phyloP scores from a whole-genome alignment of 2,797 vertebrate genomes.

The Microctenopoma stevenorrisi region DNA sequence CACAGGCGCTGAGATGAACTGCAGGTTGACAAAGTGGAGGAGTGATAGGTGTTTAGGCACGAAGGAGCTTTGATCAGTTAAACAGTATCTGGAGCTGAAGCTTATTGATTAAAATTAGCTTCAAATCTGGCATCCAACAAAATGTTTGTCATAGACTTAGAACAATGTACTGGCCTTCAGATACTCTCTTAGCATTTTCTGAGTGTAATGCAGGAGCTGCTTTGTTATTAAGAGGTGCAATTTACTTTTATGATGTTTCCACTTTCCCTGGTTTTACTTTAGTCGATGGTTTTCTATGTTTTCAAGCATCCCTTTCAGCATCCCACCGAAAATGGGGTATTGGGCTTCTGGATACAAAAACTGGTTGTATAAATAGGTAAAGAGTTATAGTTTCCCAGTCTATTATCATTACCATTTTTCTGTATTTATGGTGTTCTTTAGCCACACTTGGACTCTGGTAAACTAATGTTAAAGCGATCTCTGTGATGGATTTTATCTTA shows the following conservation, averaged over 20 bases:
- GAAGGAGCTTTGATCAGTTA: conserved; percentile 32
- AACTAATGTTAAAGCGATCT: neutral
- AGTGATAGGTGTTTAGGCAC: conserved; percentile 22
- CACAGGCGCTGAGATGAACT: conserved; percentile 24
- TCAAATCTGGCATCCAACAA: conserved; percentile 12
- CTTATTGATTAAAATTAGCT: conserved; percentile 9
- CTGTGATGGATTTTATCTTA: conserved; percentile 1
- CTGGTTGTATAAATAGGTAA: neutral
- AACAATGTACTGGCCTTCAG: conserved; percentile 4
- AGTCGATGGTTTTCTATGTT: conserved; percentile 19
- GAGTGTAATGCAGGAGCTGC: conserved; percentile 17
- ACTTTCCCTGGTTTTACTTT: conserved; percentile 38
- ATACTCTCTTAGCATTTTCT: neutral
- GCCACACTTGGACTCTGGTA: neutral
- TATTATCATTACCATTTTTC: neutral
- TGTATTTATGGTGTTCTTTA: conserved; percentile 9
- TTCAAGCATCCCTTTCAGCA: conserved; percentile 5
- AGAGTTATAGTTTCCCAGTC: conserved; percentile 12
- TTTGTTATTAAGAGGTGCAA: conserved; percentile 12
- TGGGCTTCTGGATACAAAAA: neutral
- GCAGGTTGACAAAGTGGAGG: conserved; percentile 12
- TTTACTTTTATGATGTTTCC: conserved; percentile 24
- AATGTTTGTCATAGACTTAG: neutral
- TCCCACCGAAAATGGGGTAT: neutral
- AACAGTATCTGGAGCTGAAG: conserved; percentile 3